phyloP scores from a whole-genome alignment of 1,140 invertebrate genomes.

The Ectropis grisescens region DNA sequence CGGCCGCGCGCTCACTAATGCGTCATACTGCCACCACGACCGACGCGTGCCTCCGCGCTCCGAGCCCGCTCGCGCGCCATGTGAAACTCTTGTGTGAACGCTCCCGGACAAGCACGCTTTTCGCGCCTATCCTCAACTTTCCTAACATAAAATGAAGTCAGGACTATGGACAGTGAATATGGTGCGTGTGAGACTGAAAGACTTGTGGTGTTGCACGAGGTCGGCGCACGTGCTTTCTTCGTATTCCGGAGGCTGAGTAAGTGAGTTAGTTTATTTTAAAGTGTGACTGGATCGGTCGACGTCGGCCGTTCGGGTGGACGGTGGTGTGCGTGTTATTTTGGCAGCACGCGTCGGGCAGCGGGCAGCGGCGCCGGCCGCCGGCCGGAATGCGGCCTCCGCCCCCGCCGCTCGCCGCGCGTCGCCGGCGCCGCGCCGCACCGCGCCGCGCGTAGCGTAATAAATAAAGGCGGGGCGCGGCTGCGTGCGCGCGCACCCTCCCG shows the following conservation, averaged over 20 bases:
- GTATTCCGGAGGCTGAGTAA: conserved; percentile 42
- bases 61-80: conserved; percentile 51
- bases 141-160: too few relatives aligned
- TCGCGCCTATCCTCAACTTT: too few relatives aligned
- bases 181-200: conserved; percentile 30
- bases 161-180: conserved; percentile 43
- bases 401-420: conserved; percentile 55
- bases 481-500: conserved; percentile 63
- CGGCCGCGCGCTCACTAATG: conserved; percentile 66
- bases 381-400: conserved; percentile 63
- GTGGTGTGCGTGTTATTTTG: conserved; percentile 51
- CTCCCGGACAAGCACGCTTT: too few relatives aligned
- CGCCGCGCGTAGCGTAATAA: conserved; percentile 66
- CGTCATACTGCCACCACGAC: conserved; percentile 50
- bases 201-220: conserved; percentile 32
- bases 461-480: conserved; percentile 65
- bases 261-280: conserved; percentile 57
- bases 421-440: conserved; percentile 61
- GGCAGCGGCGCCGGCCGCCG: conserved; percentile 35
- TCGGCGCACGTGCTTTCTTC: conserved; percentile 44
- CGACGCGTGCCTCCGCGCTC: conserved; percentile 32
- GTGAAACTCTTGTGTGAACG: conserved; percentile 58
- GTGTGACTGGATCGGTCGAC: conserved; percentile 36
- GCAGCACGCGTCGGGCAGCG: conserved; percentile 41
- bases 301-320: conserved; percentile 20